Conservation (phyloP, 1,140 invertebrate genomes). For the Apolygus lucorum region DNA sequence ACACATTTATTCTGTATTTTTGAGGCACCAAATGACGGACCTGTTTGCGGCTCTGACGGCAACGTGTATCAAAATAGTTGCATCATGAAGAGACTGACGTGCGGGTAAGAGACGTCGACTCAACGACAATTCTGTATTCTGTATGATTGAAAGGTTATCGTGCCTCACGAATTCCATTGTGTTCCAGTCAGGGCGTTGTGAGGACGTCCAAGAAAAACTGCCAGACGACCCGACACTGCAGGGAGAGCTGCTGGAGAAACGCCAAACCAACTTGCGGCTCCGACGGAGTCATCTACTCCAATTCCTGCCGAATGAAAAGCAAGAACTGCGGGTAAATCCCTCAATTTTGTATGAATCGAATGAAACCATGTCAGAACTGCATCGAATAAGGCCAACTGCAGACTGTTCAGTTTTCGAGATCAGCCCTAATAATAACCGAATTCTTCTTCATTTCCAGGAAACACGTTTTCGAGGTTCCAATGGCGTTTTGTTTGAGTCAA, state of each 20-base stretch:
- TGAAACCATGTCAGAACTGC: no score
- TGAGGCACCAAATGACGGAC: constrained; percentile 66
- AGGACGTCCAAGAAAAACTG: constrained; percentile 79
- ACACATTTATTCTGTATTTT: background rate
- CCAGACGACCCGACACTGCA: constrained; percentile 81
- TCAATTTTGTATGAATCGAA: constrained; percentile 5
- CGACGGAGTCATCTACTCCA: constrained; percentile 81
- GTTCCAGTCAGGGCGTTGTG: constrained; percentile 48
- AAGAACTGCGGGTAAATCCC: constrained; percentile 77
- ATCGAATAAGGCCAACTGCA: no score
- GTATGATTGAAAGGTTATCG: no score
- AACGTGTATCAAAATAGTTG: constrained; percentile 90
- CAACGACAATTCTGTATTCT: no score
- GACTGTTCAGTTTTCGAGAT: no score
- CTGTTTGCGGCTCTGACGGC: constrained; percentile 84
- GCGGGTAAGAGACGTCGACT: constrained; percentile 69
- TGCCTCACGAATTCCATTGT: no score
- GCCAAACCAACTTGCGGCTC: constrained; percentile 85
- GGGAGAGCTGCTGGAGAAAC: constrained; percentile 80
- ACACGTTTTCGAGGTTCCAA: constrained; percentile 83
- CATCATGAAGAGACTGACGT: constrained; percentile 82
- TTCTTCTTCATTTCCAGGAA: constrained; percentile 49
- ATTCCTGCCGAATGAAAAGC: constrained; percentile 84
- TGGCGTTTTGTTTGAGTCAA: constrained; percentile 75
- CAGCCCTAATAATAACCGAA: no score